Evolutionary conservation across 2,797 vertebrate species (phyloP), one percentile per base, ranked within the genome.

Genomic region (Galaxias olidus): DNA sequence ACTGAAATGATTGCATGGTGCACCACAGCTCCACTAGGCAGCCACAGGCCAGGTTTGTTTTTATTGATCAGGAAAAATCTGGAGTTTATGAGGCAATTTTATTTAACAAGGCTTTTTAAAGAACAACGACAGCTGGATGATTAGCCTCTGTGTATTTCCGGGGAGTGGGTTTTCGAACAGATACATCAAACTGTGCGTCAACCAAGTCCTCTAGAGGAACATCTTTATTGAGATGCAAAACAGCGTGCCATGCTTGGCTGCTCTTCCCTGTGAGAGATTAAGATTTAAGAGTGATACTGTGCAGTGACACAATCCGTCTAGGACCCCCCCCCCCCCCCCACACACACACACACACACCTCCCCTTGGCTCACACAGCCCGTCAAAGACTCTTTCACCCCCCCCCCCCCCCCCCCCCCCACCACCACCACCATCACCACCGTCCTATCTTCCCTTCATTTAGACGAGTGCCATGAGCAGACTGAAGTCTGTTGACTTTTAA

Each of bases 211-310:
- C 57, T 69, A 64, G 66, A 63, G 66, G 79, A 84, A 59, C 62
- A 49, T 77, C 81, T 81, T 83, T 82, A 86, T 87, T 86, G 76
- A 82, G 78, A 88, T 86, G 81, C 82, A 83, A 80, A 87, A 87
- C 74, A 75, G 73, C 83, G 82, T 82, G 73, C 66, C 75, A 81
- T 76, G 84, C 86, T 85, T 68, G 71, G 75, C 75, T 84, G 79
- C 66, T 79, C 82, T 83, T 78, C 82, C 82, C 86, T 79, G 79
- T 53, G 82, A 84, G 78, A 64, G 78, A 87, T 89, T 87, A 87
- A 85, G 85, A 88, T 87, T 79, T 87, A 79, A 88, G 82, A 80
- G 77, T 57, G 83, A 86, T 81, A 77, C 68, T 72, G 73, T 73
- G 72, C 68, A 84, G 78, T 63, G 70, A 78, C 80, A 78, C 74